Conservation (phyloP, 2,113 vertebrate species). For the Merops nubicus region DNA sequence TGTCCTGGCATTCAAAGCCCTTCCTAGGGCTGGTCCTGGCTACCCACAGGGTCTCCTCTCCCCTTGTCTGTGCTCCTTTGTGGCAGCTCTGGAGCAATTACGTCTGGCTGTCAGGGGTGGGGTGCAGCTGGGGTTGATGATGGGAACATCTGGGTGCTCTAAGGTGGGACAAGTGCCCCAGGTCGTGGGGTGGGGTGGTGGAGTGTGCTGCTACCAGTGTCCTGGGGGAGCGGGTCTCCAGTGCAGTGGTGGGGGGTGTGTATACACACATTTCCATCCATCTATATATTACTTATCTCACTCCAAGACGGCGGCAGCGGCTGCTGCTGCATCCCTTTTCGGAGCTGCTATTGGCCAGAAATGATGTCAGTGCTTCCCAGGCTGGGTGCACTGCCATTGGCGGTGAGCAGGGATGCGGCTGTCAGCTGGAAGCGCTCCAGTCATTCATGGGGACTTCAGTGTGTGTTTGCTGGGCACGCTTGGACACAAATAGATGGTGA, state of each 20-base stretch:
- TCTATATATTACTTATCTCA: constrained; percentile 68
- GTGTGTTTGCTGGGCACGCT: constrained; percentile 46
- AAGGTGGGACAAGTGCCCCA: neutral
- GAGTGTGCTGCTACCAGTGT: neutral
- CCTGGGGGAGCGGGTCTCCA: neutral
- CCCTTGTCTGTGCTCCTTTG: neutral
- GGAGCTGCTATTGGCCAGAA: constrained; percentile 85
- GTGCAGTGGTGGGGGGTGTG: neutral
- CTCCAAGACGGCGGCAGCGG: constrained; percentile 47
- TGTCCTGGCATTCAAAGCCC: neutral
- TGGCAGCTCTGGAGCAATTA: constrained; percentile 31
- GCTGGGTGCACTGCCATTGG: constrained; percentile 83
- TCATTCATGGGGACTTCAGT: constrained; percentile 87
- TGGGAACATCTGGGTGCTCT: constrained; percentile 10
- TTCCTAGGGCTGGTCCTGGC: neutral
- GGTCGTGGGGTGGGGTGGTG: accelerated
- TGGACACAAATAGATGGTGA: constrained; percentile 45
- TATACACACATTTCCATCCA: constrained; percentile 45
- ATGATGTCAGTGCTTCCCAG: constrained; percentile 95
- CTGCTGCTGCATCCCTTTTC: constrained; percentile 82
- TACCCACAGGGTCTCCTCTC: neutral
- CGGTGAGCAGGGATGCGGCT: constrained; percentile 80
- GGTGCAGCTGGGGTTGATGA: constrained; percentile 7
- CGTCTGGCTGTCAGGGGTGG: neutral
- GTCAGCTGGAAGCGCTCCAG: constrained; percentile 85